Base-by-base conservation (phyloP, 2,888 invertebrate species). In the Julus scanicus region DNA sequence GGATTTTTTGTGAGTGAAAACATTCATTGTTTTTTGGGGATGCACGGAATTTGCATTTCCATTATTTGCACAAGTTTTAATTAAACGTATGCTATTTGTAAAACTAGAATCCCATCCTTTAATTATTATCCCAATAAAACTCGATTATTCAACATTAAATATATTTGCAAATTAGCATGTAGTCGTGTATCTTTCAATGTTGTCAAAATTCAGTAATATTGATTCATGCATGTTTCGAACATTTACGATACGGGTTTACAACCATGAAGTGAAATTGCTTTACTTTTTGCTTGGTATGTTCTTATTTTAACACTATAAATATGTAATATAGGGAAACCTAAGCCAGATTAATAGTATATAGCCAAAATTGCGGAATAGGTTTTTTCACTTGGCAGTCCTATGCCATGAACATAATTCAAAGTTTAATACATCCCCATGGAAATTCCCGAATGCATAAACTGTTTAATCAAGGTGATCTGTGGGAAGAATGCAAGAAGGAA, bases 381-480 rank as follows among this genome's bases (percentile, higher is more conserved):
- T 80, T 80, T 80, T 80, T 80, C 80, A 80, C 29, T 80, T 71
- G 63, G 63, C n/a, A 80, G 9, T 13, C 37, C 37, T 37, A 37
- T 80, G 15, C 80, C 37, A 13, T 4, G 37, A 11, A 80, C 80
- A 80, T 80, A 80, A 80, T 37, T 80, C 80, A 15, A 80, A 80
- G 37, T 80, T 80, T 37, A 80, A 80, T 37, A 80, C 39, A 37
- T 80, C 37, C 80, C 80, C 80, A 37, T 80, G 80, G 80, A 80
- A 13, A 13, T 37, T 80, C 80, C 15, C 37, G 37, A 37, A 80
- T 39, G 80, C 37, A 15, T 11, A 37, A 29, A 13, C 11, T 37
- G 80, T 37, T 80, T 80, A 80, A 80, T 37, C 13, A 39, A 80
- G 80, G 80, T 80, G 29, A 80, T 80, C 80, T 37, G 4, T 80